Base-by-base conservation (phyloP, 2,113 vertebrate genomes). In the Saccopteryx bilineata region DNA sequence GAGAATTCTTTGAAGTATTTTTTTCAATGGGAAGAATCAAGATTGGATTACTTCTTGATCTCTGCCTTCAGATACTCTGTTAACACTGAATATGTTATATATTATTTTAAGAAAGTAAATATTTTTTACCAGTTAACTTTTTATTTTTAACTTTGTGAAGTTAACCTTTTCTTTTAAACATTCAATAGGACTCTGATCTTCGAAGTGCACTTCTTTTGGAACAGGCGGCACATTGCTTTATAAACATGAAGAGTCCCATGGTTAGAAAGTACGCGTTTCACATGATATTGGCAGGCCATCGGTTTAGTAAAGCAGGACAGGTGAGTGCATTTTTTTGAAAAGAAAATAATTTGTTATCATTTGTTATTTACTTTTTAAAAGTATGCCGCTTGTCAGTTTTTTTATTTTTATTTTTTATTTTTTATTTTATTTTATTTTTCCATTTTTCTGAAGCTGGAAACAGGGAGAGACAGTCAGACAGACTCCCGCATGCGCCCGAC, bases 211-310 rank as follows among this genome's bases (percentile, higher is more conserved):
- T 99, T 90, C 97, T 99, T 84, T 96, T 99, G 98, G 99, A 99
- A 96, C 99, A 99, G 98, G 99, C 99, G 0, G 99, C 99, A 46
- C 99, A 99, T 95, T 99, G 99, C 94, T 99, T 99, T 93, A 99
- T 99, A 97, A 99, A 99, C 86, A 99, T 99, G 99, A 99, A 99
- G 52, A 99, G 98, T 96, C 99, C 99, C 9, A 99, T 99, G 99
- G 99, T 99, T 97, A 99, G 99, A 92, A 99, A 99, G 97, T 99
- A 99, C 61, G 99, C 99, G 0, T 99, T 99, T 98, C 99, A 99
- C 83, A 99, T 99, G 99, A 99, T 99, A 97, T 9, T 99, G 96
- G 99, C 99, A 82, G 99, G 99, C 72, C 99, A 99, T 97, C 99
- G 99, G 33, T 99, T 99, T 98, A 99, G 99, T 98, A 99, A 99